phyloP scores from a whole-genome alignment of 2,113 vertebrate genomes.

The Pseudolaguvia tuberculata region DNA sequence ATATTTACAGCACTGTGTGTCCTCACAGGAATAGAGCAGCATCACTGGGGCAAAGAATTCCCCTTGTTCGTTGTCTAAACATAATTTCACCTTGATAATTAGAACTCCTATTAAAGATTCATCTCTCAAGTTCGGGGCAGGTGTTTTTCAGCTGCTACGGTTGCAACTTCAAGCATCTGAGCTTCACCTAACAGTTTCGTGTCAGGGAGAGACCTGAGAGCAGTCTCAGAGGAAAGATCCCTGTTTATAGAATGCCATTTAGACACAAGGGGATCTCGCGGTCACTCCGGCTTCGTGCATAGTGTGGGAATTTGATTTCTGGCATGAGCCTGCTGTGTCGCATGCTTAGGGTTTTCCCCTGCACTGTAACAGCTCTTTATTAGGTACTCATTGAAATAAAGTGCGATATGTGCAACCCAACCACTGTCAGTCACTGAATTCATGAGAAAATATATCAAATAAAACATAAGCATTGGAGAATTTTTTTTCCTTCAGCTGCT shows the following conservation, averaged over 20 bases:
- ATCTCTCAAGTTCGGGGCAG: background rate
- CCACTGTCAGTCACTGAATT: background rate
- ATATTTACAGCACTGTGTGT: background rate
- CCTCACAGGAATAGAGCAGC: background rate
- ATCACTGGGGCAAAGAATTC: background rate
- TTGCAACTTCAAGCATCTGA: background rate
- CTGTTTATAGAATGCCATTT: slow-evolving; percentile 34
- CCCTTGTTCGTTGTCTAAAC: background rate
- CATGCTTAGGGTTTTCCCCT: slow-evolving; percentile 21
- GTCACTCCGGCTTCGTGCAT: slow-evolving; percentile 23
- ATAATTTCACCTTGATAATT: background rate
- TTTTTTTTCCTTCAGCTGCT: too few species aligned
- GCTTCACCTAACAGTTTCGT: background rate
- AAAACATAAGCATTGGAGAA: background rate
- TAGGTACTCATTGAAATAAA: slow-evolving; percentile 2
- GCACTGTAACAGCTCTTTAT: slow-evolving; percentile 14
- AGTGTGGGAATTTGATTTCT: slow-evolving; percentile 26
- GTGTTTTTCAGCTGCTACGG: background rate
- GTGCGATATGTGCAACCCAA: background rate
- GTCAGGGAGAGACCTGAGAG: slow-evolving; percentile 16
- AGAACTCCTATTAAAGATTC: background rate
- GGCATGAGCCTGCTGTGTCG: slow-evolving; percentile 17
- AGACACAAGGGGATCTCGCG: slow-evolving; percentile 28
- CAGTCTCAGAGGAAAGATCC: slow-evolving; percentile 21
- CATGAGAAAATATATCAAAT: background rate